Conservation (phyloP, 2,797 vertebrate species). For the Limnodromus scolopaceus region DNA sequence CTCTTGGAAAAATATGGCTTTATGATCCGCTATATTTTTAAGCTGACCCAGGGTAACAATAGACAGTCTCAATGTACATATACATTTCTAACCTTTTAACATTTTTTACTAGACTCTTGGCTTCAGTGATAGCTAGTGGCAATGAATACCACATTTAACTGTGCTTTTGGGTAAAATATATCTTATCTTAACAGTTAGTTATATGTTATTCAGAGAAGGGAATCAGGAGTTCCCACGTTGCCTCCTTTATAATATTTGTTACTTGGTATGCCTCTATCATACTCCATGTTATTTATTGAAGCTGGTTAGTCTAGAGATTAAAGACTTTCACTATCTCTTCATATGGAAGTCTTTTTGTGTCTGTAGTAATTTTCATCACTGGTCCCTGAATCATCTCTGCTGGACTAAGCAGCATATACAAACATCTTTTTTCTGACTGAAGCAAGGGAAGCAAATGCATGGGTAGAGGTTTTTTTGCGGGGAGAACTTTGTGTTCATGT, state of each 20-base stretch:
- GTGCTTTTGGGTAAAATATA: slow-evolving; percentile 4
- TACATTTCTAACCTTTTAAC: neutral
- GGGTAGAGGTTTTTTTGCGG: neutral
- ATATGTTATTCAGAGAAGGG: neutral
- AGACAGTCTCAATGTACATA: neutral
- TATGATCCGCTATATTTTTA: neutral
- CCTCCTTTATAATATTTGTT: neutral
- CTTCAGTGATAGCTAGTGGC: neutral
- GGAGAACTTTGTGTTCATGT: neutral
- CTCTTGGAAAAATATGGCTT: neutral
- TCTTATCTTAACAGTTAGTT: neutral
- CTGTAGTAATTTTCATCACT: neutral
- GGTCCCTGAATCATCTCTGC: neutral
- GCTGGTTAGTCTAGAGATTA: no score
- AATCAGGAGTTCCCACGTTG: neutral
- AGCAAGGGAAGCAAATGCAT: neutral
- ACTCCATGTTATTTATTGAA: neutral
- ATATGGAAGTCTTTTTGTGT: neutral
- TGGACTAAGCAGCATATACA: neutral
- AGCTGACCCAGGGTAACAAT: neutral
- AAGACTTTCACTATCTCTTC: slow-evolving; percentile 1
- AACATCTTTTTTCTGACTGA: neutral
- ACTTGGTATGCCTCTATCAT: neutral
- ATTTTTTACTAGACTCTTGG: neutral
- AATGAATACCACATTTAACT: neutral